phyloP scores from a whole-genome alignment of 1,140 invertebrate genomes.

The Drosophila pallidifrons region DNA sequence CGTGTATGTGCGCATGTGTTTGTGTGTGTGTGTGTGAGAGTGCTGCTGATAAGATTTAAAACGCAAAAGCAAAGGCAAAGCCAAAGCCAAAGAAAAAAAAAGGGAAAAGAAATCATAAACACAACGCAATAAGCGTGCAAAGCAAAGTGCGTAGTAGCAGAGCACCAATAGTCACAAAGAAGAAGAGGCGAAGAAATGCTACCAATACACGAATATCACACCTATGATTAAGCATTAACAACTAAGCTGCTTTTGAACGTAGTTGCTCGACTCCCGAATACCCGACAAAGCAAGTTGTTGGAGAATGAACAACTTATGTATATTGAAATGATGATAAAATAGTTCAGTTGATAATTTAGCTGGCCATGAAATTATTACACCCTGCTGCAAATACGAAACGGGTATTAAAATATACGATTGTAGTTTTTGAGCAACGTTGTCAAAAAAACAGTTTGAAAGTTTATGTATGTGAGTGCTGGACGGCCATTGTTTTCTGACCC shows the following conservation, averaged over 20 bases:
- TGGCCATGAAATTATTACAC: too few relatives aligned
- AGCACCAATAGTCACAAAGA: constrained; percentile 21
- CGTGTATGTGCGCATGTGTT: constrained; percentile 9
- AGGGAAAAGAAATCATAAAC: constrained; percentile 55
- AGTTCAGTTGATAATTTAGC: too few relatives aligned
- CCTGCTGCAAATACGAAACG: too few relatives aligned
- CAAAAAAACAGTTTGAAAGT: neutral
- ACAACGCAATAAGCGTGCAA: constrained; percentile 73
- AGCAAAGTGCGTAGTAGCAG: constrained; percentile 74
- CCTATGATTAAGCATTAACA: neutral
- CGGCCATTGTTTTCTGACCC: neutral
- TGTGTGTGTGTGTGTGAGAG: constrained; percentile 20
- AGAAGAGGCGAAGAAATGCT: constrained; percentile 25
- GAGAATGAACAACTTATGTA: too few relatives aligned
- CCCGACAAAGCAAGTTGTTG: too few relatives aligned
- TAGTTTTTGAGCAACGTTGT: neutral
- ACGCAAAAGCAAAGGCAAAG: constrained; percentile 67
- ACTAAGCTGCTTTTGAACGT: too few relatives aligned
- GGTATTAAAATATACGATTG: neutral
- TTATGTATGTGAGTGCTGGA: neutral
- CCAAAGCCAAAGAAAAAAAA: constrained; percentile 35
- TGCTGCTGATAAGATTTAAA: constrained; percentile 74
- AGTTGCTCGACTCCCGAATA: too few relatives aligned
- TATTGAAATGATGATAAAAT: too few relatives aligned
- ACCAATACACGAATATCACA: constrained; percentile 6